Evolutionary conservation across 64 coral and sea anemone genomes (phyloP).

Genomic region (Porites lutea): DNA sequence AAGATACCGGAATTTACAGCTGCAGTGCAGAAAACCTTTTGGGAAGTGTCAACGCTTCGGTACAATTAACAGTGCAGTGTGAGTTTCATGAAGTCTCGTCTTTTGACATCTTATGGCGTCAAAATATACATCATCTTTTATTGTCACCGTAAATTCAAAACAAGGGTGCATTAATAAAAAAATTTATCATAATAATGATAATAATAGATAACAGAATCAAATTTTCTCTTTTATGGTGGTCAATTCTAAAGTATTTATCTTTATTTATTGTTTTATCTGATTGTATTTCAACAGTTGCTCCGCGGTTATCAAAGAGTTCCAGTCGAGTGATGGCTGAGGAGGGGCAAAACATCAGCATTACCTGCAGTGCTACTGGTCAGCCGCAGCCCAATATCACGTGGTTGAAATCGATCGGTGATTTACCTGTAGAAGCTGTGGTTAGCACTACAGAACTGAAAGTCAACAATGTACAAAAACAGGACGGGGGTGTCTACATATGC

Average conservation of each 20-base stretch:
- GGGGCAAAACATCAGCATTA: neutral
- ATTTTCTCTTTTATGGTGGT: too few species aligned
- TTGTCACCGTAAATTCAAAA: too few species aligned
- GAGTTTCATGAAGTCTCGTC: neutral
- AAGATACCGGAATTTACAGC: slow-evolving; percentile 43
- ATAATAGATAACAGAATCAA: too few species aligned
- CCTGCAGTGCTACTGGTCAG: slow-evolving; percentile 8
- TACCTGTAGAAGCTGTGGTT: neutral
- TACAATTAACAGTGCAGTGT: slow-evolving; percentile 32
- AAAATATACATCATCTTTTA: too few species aligned
- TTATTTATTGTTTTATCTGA: too few species aligned
- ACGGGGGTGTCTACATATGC: slow-evolving; percentile 31
- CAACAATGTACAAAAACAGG: neutral
- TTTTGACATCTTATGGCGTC: too few species aligned
- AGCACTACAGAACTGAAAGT: neutral
- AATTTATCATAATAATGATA: too few species aligned
- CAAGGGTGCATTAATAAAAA: too few species aligned
- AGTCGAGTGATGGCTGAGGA: neutral
- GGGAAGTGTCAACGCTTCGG: slow-evolving; percentile 16
- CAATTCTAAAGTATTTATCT: neutral
- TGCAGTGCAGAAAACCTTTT: slow-evolving; percentile 37
- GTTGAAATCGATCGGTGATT: slow-evolving; percentile 14
- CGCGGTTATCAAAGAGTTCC: neutral
- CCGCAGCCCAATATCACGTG: slow-evolving; percentile 26
- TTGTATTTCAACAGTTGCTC: slow-evolving; percentile 6